These are phyloP conservation scores for Lateolabrax maculatus DNA, from an alignment of 2,797 vertebrate species.

Conservation along the genomic window DNA sequence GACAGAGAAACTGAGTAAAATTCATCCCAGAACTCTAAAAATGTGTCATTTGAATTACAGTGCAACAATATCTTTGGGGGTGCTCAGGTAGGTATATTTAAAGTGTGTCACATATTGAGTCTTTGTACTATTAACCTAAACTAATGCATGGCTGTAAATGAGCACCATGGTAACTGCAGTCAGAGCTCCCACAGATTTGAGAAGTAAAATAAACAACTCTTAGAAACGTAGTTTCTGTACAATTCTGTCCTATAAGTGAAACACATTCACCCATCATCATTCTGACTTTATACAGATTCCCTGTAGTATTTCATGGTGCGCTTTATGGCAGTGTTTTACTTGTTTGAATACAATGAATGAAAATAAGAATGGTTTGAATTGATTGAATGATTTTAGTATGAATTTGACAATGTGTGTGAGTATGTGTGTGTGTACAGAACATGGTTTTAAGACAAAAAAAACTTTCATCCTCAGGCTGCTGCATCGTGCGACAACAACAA, in stretches of 20 bases:
- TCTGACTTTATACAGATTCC: background rate
- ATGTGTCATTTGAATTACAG: conserved; percentile 90
- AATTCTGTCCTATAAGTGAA: background rate
- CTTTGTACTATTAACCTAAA: conserved; percentile 62
- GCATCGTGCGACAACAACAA: conserved; percentile 24
- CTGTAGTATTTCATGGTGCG: conserved; percentile 27
- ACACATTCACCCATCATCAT: conserved; percentile 2
- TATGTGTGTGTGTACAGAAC: conserved; percentile 5
- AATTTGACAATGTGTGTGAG: conserved; percentile 26
- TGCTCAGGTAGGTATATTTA: conserved; percentile 93
- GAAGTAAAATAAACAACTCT: conserved; percentile 8
- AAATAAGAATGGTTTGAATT: background rate
- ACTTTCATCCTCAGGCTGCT: background rate
- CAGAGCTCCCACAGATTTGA: conserved; percentile 1
- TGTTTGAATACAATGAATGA: no score
- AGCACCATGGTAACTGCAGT: conserved; percentile 29
- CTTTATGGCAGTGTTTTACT: conserved; percentile 26
- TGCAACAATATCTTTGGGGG: conserved; percentile 96
- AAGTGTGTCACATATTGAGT: conserved; percentile 49
- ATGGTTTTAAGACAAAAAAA: background rate
- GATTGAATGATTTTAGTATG: conserved; percentile 5
- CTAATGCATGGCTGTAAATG: conserved; percentile 60
- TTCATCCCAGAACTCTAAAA: conserved; percentile 50
- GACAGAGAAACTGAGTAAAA: background rate
- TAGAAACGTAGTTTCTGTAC: conserved; percentile 23